Evolutionary conservation across 2,113 vertebrate species (phyloP), one percentile per base, ranked within the genome.

Genomic region (Cyprinodon variegatus): DNA sequence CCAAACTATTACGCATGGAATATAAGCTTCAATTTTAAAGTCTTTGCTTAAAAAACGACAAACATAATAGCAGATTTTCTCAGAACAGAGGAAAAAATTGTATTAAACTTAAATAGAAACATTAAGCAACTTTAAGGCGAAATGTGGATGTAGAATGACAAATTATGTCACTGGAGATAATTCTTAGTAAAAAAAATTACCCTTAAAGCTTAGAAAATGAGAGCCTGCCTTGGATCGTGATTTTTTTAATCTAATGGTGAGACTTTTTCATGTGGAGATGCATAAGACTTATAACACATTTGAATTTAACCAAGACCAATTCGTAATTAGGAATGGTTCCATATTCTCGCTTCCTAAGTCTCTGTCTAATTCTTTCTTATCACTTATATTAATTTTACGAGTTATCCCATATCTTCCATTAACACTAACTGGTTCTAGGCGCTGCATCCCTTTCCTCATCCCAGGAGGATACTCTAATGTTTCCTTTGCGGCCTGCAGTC

Each of bases 1-100:
- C 4, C 14, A 22, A 36, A 13, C 57, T 60, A 45, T 82, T 77
- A 86, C 75, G 67, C 83, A 48, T 70, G 48, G 43, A 39, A 5
- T 13, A 13, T 13, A 46, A n/a, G 10, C 11, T 41, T 8, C 37
- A 65, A 40, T 71, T 11, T 4, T 37, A 40, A 13, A 71, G 13
- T 57, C 71, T 17, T 45, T 3, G 37, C 48, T 39, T 50, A 14
- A 11, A 63, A 74, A 50, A 8, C 53, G 65, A 15, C 1, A 3
- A 57, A 13, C 29, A 9, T 17, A 39, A n/a, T 9, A 40, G 38
- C 38, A 64, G 20, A 60, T 22, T 67, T 63, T 3, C n/a, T 61
- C 29, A 29, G 29, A 29, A 29, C 29, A 29, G 29, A 29, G 29
- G 29, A 29, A 29, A 29, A 29, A 46, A 65, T 20, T 68, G 4